Conservation (phyloP, 2,888 invertebrate genomes). For the Anoncus sp. region DNA sequence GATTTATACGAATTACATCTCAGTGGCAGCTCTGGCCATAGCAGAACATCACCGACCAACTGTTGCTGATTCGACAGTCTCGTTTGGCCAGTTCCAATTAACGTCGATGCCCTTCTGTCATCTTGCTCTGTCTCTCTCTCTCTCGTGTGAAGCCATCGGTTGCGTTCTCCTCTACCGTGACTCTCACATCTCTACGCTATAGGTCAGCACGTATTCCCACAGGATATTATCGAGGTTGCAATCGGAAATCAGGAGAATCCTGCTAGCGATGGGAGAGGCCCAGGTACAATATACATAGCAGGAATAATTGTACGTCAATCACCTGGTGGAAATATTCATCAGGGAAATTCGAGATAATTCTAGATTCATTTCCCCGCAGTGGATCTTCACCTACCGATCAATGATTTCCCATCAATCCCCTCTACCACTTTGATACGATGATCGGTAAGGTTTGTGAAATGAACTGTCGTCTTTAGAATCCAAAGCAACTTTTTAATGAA, state of each 20-base stretch:
- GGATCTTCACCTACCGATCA: neutral
- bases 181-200: neutral
- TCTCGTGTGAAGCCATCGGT: neutral
- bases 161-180: neutral
- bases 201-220: constrained; percentile 34
- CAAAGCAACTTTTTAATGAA: neutral
- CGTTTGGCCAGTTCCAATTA: constrained; percentile 56
- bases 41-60: constrained; percentile 45
- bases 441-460: neutral
- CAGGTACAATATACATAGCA: no score
- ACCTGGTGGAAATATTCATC: neutral
- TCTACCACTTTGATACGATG: neutral
- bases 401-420: no score
- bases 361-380: neutral
- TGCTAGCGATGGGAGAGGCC: neutral
- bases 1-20: constrained; percentile 19
- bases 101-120: constrained; percentile 49
- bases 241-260: constrained; percentile 47
- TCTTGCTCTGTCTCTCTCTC: constrained; percentile 34
- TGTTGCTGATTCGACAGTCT: constrained; percentile 63
- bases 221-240: constrained; percentile 49
- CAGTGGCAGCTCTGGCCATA: neutral
- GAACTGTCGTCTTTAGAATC: neutral
- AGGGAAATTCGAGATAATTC: neutral
- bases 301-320: neutral